Conservation (phyloP, 2,113 vertebrate species). For the Orientallactaga bullata region DNA sequence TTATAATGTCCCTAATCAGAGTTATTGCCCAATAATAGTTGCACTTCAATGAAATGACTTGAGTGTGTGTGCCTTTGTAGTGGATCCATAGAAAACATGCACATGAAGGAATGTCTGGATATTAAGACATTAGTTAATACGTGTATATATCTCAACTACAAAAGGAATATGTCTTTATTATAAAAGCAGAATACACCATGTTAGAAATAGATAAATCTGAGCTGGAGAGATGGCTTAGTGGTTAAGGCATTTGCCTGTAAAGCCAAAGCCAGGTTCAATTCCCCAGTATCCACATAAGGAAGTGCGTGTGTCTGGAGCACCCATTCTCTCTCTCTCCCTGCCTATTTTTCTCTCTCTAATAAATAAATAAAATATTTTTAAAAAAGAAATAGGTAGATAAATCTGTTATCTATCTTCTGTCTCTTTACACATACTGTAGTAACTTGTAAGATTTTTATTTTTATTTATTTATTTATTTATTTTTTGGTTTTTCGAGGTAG, state of each 20-base stretch:
- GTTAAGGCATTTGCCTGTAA: too few relatives aligned
- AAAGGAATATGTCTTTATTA: background rate
- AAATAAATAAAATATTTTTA: too few relatives aligned
- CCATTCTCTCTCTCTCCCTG: too few relatives aligned
- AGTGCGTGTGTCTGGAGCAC: too few relatives aligned
- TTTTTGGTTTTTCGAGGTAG: too few relatives aligned
- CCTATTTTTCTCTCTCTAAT: too few relatives aligned
- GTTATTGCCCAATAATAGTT: background rate
- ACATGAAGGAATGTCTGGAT: background rate
- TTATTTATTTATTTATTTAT: too few relatives aligned
- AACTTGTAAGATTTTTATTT: background rate
- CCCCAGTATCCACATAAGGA: too few relatives aligned
- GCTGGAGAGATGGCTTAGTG: too few relatives aligned
- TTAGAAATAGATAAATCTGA: background rate
- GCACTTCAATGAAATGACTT: background rate
- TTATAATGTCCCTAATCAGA: background rate
- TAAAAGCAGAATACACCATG: background rate
- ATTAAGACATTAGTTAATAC: background rate
- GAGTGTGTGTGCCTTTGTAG: background rate
- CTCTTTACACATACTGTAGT: background rate
- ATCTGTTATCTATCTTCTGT: background rate
- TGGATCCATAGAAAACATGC: slow-evolving; percentile 9
- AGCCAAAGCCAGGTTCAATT: too few relatives aligned
- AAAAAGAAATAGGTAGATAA: background rate
- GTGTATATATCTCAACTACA: background rate